Conservation (phyloP, 1,140 invertebrate genomes). For the Scaptomyza montana region DNA sequence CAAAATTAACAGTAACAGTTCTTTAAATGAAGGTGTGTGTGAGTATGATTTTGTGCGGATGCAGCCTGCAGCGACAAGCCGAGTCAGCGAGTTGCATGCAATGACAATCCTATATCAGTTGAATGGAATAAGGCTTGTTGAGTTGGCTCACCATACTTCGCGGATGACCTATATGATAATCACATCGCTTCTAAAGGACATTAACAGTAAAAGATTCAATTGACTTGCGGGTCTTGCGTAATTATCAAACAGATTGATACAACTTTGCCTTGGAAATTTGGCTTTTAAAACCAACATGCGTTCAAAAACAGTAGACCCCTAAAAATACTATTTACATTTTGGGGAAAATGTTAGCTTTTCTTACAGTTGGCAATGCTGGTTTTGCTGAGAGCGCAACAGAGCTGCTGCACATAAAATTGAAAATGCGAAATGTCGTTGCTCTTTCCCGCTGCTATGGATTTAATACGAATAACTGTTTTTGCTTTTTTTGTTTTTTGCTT, state of each 20-base stretch:
- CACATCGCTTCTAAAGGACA: neutral
- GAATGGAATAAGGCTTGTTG: slow-evolving; percentile 12
- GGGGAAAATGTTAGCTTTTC: slow-evolving; percentile 26
- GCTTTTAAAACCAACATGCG: neutral
- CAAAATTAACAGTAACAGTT: slow-evolving; percentile 35
- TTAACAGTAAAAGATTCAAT: neutral
- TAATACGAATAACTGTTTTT: no score
- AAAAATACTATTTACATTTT: slow-evolving; percentile 29
- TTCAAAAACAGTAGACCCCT: neutral
- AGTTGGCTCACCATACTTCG: slow-evolving; percentile 23
- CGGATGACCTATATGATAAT: slow-evolving; percentile 35
- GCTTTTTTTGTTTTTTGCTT: no score
- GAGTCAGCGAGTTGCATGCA: slow-evolving; percentile 25
- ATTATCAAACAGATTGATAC: no score
- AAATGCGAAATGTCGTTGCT: slow-evolving; percentile 6
- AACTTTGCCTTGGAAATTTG: neutral
- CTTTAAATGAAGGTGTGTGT: neutral
- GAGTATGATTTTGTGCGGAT: slow-evolving; percentile 13
- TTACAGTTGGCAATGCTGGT: slow-evolving; percentile 39
- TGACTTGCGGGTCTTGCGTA: no score
- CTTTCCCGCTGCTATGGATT: neutral
- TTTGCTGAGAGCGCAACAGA: slow-evolving; percentile 4
- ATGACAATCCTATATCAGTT: slow-evolving; percentile 36
- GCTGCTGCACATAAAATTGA: slow-evolving; percentile 21
- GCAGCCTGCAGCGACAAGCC: slow-evolving; percentile 23